Base-by-base conservation (phyloP, 2,797 vertebrate genomes). In the Hozukius guyotensis region DNA sequence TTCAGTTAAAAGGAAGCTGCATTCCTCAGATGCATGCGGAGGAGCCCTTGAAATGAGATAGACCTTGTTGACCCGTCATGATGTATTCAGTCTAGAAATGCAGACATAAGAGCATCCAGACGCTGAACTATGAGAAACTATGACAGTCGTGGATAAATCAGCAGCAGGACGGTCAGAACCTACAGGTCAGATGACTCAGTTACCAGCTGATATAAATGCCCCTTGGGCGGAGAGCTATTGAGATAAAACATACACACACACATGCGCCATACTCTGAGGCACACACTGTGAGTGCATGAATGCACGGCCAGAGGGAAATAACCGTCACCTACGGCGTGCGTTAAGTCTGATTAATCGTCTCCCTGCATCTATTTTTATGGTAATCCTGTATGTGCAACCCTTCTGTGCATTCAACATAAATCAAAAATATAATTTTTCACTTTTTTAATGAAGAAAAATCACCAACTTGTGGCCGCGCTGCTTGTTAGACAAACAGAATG, bases 381-480 rank as follows among this genome's bases (percentile, higher is more conserved):
- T 84, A 87, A 87, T 49, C 42, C 42, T 49, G 42, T 87, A 64
- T 55, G 76, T 49, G 70, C 57, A 78, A 64, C 71, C 73, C 72
- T 42, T 80, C 69, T 66, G 56, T 64, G 65, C 62, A 62, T 81
- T 72, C 61, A 62, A 60, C 87, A 90, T 93, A 75, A 91, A 91
- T 91, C 80, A 87, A 75, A 79, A 76, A 61, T 22, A 61, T 57
- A 57, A 71, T 89, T 83, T 52, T 87, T 81, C 8, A 6, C 38
- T 42, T 84, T 84, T 89, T 88, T 94, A 94, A 93, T 92, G 90
- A 93, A 90, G 88, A 93, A 78, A 86, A 90, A 93, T 84, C 5
- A 90, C 82, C 77, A 85, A 87, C 80, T 85, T 83, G 77, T 82
- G 77, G 77, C 73, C 59, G 62, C 72, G 55, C 81, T 70, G 88